phyloP scores from a whole-genome alignment of 2,797 vertebrate species.

The Lophius americanus region DNA sequence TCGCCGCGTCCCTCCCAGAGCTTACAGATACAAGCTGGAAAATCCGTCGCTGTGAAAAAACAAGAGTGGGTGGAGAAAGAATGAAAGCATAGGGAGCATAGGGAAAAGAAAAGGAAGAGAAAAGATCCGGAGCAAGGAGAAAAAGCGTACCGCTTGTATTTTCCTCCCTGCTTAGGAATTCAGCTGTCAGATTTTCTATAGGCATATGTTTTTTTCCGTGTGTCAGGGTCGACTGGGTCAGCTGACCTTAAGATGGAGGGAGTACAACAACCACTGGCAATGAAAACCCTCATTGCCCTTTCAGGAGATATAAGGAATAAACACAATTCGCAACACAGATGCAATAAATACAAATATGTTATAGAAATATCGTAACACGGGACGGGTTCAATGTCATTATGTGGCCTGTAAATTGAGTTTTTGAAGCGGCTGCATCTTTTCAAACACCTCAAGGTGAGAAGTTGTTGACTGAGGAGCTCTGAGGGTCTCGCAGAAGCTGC shows the following conservation, averaged over 20 bases:
- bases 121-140: constrained; percentile 8
- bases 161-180: constrained; percentile 24
- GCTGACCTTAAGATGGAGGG: constrained; percentile 28
- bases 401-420: constrained; percentile 18
- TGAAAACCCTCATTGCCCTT: constrained; percentile 20
- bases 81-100: background rate
- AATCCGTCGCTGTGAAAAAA: constrained; percentile 35
- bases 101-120: background rate
- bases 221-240: constrained; percentile 28
- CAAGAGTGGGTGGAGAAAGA: constrained; percentile 47
- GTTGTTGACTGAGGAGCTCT: background rate
- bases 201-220: constrained; percentile 1
- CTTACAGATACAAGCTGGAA: constrained; percentile 15
- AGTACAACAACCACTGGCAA: constrained; percentile 6
- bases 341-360: constrained; percentile 7
- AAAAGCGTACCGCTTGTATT: constrained; percentile 22
- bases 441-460: constrained; percentile 21
- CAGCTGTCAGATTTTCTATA: constrained; percentile 29
- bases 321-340: constrained; percentile 13
- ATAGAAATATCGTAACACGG: constrained; percentile 9
- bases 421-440: constrained; percentile 28
- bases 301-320: constrained; percentile 4
- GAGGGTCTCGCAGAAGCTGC: constrained; percentile 24
- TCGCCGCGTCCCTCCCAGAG: constrained; percentile 24
- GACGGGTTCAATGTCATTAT: constrained; percentile 10